These are phyloP conservation scores for Lethenteron camtschaticum DNA, from an alignment of 2,113 vertebrate species.

Conservation along the genomic window DNA sequence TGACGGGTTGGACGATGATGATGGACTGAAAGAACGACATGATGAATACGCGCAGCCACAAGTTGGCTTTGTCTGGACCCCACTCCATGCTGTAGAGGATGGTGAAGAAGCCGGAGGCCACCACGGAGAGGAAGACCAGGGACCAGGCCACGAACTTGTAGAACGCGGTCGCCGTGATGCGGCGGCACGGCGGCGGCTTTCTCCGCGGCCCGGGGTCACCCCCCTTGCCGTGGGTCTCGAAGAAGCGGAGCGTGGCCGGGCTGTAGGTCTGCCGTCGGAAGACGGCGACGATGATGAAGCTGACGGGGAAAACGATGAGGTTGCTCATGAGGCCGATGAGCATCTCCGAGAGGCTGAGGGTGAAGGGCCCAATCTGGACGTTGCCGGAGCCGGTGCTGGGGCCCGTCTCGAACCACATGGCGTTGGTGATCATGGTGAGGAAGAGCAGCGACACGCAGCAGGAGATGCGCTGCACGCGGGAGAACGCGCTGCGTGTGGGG, in stretches of 20 bases:
- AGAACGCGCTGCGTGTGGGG: conserved; percentile 1
- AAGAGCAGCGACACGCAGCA: conserved; percentile 1
- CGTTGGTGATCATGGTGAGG: conserved; percentile 3
- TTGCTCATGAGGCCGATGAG: neutral
- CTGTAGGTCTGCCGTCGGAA: neutral
- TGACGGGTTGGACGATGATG: neutral
- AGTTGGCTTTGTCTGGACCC: conserved; percentile 1
- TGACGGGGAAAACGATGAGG: neutral
- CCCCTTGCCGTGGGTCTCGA: neutral
- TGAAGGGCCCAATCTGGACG: neutral
- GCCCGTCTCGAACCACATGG: neutral
- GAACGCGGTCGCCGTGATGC: neutral
- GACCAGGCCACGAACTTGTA: conserved; percentile 2
- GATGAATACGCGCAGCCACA: neutral
- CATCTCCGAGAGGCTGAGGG: neutral
- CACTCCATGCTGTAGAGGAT: conserved; percentile 5
- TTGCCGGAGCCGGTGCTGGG: neutral
- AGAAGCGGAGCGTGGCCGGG: neutral
- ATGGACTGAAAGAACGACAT: neutral
- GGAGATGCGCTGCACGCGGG: conserved; percentile 1
- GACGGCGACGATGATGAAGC: conserved; percentile 1
- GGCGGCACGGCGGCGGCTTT: neutral
- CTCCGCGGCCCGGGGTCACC: neutral
- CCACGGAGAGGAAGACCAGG: neutral
- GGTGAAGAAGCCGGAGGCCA: neutral